A percentile compares a stretch with the other conserved stretches of the same genome.
Conservation (phyloP, 2,797 vertebrate species). For the Fistularia commersonii region DNA sequence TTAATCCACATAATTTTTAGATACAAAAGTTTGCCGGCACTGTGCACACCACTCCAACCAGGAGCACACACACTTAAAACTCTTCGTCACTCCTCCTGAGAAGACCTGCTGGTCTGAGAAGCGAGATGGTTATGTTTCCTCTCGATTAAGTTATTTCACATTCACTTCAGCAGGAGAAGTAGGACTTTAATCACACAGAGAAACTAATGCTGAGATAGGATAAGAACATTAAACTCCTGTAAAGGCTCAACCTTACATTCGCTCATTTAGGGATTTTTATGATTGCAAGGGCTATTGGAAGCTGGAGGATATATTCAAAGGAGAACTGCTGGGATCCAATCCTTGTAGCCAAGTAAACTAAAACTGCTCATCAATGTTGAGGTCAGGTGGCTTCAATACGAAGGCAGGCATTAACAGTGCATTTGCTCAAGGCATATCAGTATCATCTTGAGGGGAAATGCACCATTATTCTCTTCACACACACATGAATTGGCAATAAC, state of each 20-base stretch:
- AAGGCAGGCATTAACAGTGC: no score
- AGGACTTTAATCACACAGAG: conserved; percentile 42
- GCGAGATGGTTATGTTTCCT: conserved; percentile 31
- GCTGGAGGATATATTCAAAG: background rate
- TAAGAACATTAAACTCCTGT: conserved; percentile 49
- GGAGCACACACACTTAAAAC: conserved; percentile 10
- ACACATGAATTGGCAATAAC: no score
- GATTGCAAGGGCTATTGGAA: background rate
- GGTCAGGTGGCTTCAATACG: background rate
- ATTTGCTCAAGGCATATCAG: no score
- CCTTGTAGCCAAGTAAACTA: conserved; percentile 17
- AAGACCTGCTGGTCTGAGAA: conserved; percentile 23
- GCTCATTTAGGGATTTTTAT: conserved; percentile 59
- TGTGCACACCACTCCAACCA: conserved; percentile 2
- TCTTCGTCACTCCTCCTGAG: conserved; percentile 21
- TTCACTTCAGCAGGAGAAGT: conserved; percentile 20
- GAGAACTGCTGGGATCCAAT: background rate
- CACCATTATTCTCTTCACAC: no score
- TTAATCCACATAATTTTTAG: conserved; percentile 40
- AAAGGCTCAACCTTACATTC: conserved; percentile 51
- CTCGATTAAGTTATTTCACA: conserved; percentile 37
- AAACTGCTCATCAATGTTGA: conserved; percentile 48
- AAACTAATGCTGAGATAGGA: conserved; percentile 49
- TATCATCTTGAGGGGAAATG: no score
- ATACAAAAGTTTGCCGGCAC: conserved; percentile 8